Base-by-base conservation (phyloP, 1,140 invertebrate species). In the Neotoxoptera formosana region DNA sequence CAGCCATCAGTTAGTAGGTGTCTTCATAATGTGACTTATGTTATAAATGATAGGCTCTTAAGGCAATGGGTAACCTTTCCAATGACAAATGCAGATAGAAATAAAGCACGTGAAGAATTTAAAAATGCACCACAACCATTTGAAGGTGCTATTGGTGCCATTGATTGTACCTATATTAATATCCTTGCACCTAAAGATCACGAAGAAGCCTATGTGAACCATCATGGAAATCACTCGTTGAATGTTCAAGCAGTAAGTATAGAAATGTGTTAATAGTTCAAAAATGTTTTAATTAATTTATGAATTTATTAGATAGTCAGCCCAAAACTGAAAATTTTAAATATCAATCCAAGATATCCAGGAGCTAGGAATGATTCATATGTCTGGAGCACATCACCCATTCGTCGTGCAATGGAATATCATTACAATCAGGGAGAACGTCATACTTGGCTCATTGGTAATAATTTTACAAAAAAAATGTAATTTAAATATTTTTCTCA, bases 171-270 rank as follows among this genome's bases (percentile, higher is more conserved):
- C 21, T 47, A 14, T 25, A 87, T 87, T 47, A 87, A 87, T 87
- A 87, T 87, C 25, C 45, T 87, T 87, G 25, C 45, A 21, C 45
- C 84, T 48, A 47, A 47, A 87, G 84, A 30, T 47, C 84, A 87
- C 45, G 84, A 87, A 87, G 84, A 87, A 87, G 84, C 84, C 1
- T 95, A 94, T 94, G 94, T 95, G 0, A 95, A 95, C 93, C 93
- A 94, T 36, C 95, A 95, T 94, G 93, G 93, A 81, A 95, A 95
- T 91, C 94, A 95, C 94, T 95, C 94, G 0, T 94, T 95, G 53
- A 95, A 95, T 94, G 94, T 94, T 7, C 94, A 95, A 94, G 91
- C 94, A 90, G 94, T 94, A 93, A 93, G n/a, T 89, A 81, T n/a
- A 86, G 30, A 36, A 67, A 30, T 51, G 91, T 56, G 36, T 34